Percentiles rank a stretch among this genome's conserved stretches.
Evolutionary conservation across 2,888 invertebrate species (phyloP).

Genomic region (Rhogogaster chlorosoma): DNA sequence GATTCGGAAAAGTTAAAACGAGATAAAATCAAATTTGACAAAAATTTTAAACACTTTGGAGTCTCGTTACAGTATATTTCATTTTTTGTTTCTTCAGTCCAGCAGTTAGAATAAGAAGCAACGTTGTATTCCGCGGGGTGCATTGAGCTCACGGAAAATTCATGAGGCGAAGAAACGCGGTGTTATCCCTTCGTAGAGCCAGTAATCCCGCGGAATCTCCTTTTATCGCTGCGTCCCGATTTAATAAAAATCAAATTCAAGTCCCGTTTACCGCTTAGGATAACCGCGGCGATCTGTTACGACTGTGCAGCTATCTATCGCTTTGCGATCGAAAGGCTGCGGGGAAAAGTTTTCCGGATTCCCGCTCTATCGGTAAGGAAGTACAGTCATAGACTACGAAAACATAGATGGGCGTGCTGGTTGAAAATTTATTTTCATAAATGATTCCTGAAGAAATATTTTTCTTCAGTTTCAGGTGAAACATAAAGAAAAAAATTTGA

Average conservation of each 20-base stretch:
- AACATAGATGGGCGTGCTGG: neutral
- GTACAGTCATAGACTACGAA: neutral
- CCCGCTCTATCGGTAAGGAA: neutral
- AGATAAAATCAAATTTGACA: neutral
- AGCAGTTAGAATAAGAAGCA: neutral
- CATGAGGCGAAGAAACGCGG: slow-evolving; percentile 28
- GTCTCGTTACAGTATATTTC: neutral
- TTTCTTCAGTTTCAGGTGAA: neutral
- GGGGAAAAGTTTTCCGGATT: neutral
- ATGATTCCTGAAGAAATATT: neutral
- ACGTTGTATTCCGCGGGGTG: neutral
- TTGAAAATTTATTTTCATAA: neutral
- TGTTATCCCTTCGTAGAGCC: slow-evolving; percentile 46
- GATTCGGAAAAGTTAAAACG: neutral
- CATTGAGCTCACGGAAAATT: slow-evolving; percentile 17
- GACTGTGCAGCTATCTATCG: slow-evolving; percentile 6
- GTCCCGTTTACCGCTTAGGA: slow-evolving; percentile 1
- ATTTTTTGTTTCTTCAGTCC: neutral
- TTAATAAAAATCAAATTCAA: slow-evolving; percentile 37
- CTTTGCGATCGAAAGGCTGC: neutral
- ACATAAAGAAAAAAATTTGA: neutral
- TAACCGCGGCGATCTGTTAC: neutral
- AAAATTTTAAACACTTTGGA: neutral
- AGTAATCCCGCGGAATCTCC: slow-evolving; percentile 44
- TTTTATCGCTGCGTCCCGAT: slow-evolving; percentile 40